Evolutionary conservation across 35 echinoderm and acorn worm species (phyloP).

Genomic region (Apostichopus japonicus): DNA sequence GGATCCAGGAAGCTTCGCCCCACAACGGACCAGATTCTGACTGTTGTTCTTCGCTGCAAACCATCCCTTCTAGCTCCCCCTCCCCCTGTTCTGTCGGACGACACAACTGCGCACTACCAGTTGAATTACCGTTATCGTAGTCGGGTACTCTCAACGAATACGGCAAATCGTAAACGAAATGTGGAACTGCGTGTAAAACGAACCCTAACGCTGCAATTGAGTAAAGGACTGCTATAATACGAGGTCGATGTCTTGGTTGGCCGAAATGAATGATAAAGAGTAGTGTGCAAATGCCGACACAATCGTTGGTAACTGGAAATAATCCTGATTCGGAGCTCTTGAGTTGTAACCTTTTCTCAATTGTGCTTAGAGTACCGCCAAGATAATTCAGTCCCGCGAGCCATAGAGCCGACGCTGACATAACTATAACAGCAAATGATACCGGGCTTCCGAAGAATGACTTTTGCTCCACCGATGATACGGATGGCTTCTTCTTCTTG

Average conservation of each 20-base stretch:
- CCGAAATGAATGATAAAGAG: constrained; percentile 57
- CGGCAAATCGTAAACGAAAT: constrained; percentile 48
- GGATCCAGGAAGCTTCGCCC: constrained; percentile 42
- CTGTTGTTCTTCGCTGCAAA: background rate
- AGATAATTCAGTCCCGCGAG: constrained; percentile 41
- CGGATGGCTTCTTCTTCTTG: background rate
- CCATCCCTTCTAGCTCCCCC: background rate
- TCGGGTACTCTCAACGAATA: constrained; percentile 3
- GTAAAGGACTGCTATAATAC: constrained; percentile 40
- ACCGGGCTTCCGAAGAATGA: constrained; percentile 41
- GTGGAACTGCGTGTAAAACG: constrained; percentile 38
- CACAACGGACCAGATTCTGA: constrained; percentile 21
- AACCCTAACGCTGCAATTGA: constrained; percentile 34
- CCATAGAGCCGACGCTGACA: constrained; percentile 36
- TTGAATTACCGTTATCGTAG: background rate
- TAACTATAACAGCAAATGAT: constrained; percentile 18
- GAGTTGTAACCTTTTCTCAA: constrained; percentile 47
- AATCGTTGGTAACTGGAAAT: constrained; percentile 56
- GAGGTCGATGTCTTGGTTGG: constrained; percentile 40
- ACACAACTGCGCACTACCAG: background rate
- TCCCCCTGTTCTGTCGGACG: background rate
- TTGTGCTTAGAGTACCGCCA: constrained; percentile 47
- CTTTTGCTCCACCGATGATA: background rate
- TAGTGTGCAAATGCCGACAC: constrained; percentile 20
- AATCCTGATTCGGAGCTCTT: constrained; percentile 54